A percentile compares a stretch with the other conserved stretches of the same genome.
phyloP scores from a whole-genome alignment of 1,140 invertebrate genomes.

The Radopholus similis region DNA sequence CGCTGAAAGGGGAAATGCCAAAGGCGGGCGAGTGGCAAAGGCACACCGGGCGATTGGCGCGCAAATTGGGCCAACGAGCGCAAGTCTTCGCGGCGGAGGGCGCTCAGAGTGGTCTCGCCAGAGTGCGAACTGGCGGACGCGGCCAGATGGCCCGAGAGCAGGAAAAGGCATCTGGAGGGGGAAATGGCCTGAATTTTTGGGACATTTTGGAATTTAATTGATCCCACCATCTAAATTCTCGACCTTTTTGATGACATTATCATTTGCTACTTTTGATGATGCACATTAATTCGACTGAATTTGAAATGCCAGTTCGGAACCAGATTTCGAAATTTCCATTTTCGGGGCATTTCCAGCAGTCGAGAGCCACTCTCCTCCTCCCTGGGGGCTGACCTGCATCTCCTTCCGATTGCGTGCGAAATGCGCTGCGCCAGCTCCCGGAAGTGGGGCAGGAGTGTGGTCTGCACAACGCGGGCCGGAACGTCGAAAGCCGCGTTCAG shows the following conservation, averaged over 20 bases:
- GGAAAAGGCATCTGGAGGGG: not conserved
- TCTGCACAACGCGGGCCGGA: not conserved
- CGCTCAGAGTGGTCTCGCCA: not conserved
- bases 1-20: not conserved
- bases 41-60: conserved; percentile 4
- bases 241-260: too few species aligned
- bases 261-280: too few species aligned
- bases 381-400: not conserved
- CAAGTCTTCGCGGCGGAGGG: not conserved
- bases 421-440: not conserved
- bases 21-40: not conserved
- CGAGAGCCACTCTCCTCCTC: too few species aligned
- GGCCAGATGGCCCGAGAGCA: not conserved
- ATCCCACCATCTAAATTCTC: too few species aligned
- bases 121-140: not conserved
- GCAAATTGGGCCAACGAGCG: not conserved
- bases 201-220: too few species aligned
- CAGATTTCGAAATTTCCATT: not conserved
- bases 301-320: not conserved
- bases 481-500: not conserved
- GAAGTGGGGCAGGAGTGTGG: not conserved
- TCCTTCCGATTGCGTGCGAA: not conserved
- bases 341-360: not conserved
- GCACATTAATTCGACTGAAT: too few species aligned
- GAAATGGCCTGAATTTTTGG: too few species aligned